Percentiles rank a stretch among this genome's conserved stretches.
phyloP scores from a whole-genome alignment of 1,140 invertebrate genomes.

The Thaumatotibia leucotreta region DNA sequence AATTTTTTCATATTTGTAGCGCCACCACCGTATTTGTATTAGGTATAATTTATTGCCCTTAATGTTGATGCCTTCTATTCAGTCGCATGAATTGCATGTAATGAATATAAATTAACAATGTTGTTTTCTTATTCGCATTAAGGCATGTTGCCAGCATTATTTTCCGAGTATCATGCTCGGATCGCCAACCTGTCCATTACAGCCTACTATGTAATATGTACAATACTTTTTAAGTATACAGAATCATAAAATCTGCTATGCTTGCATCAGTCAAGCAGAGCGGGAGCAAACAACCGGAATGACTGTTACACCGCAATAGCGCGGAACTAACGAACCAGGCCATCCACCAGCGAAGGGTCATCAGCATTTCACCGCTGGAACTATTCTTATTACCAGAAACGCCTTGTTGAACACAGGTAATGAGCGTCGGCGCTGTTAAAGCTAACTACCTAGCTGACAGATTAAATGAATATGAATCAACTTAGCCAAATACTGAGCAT shows the following conservation, averaged over 20 bases:
- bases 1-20: too few relatives aligned
- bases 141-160: neutral
- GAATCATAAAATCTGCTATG: neutral
- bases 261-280: neutral
- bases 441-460: conserved; percentile 15
- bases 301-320: conserved; percentile 43
- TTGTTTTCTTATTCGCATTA: too few relatives aligned
- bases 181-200: too few relatives aligned
- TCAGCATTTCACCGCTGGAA: conserved; percentile 18
- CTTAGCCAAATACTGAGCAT: conserved; percentile 3
- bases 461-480: conserved; percentile 8
- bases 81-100: too few relatives aligned
- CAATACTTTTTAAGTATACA: neutral
- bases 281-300: conserved; percentile 30
- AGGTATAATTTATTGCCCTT: too few relatives aligned
- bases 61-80: too few relatives aligned
- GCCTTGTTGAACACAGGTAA: conserved; percentile 26
- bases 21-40: too few relatives aligned
- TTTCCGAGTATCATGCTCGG: neutral
- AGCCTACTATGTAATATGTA: too few relatives aligned
- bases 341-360: conserved; percentile 22
- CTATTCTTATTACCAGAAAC: conserved; percentile 27
- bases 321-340: conserved; percentile 43
- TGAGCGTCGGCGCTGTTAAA: conserved; percentile 14
- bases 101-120: too few relatives aligned